Evolutionary conservation across 2,888 invertebrate genomes (phyloP), one percentile per base, ranked within the genome.

Genomic region (Aphodius sticticus): DNA sequence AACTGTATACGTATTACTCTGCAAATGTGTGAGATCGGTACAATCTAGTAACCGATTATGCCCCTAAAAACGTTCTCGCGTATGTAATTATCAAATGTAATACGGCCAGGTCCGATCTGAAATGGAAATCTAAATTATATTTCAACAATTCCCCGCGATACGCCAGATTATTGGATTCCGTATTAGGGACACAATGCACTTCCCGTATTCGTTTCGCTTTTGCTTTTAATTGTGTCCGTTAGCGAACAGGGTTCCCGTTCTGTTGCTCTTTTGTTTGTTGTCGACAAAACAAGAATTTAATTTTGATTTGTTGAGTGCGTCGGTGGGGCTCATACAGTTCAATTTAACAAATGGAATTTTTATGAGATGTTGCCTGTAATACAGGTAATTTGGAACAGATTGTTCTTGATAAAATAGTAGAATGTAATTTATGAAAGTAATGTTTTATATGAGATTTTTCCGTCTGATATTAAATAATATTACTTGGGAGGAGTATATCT

Each of bases 81-180:
- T 26, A 26, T 53, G 53, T 53, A 53, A 53, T 53, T 53, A 53
- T 53, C 53, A 53, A 53, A 53, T 53, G 53, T 53, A 53, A 53
- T 53, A 53, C 53, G 53, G 12, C 53, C 53, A 53, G 53, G 3
- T 53, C 53, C 53, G 53, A 53, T 53, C 53, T 53, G 53, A 53
- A 53, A 53, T 53, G 53, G 53, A 53, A 53, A 53, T 53, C 53
- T 53, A 53, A 53, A 53, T 53, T 53, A 53, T 53, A 53, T 53
- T 53, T 53, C 53, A 53, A 53, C 53, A 53, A 53, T 9, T 53
- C 53, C 12, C 53, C 53, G 12, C 53, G 53, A 53, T 53, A 53
- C 53, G 53, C 53, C 53, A 12, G 53, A 53, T 53, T 53, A 53
- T 53, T 53, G 53, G 53, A 53, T 12, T 3, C 9, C 53, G 53